A percentile compares a stretch with the other conserved stretches of the same genome.
These are phyloP conservation scores for Apamea anceps DNA, from an alignment of 2,888 invertebrate species.

Conservation along the genomic window DNA sequence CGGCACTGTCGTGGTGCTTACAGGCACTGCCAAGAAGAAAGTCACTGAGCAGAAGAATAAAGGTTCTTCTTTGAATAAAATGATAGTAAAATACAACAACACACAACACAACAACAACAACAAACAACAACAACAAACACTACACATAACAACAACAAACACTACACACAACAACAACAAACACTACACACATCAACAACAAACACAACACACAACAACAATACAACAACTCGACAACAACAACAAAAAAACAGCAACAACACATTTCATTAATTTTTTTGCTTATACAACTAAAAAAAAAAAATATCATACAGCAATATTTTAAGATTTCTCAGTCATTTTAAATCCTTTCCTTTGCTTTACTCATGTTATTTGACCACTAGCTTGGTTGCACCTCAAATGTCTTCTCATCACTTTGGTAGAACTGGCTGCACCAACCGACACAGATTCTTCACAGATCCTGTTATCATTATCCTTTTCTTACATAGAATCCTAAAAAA, in stretches of 20 bases:
- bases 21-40: slow-evolving; percentile 96
- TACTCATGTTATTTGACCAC: not conserved
- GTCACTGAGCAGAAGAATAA: slow-evolving; percentile 93
- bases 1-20: slow-evolving; percentile 93
- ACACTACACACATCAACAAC: no score
- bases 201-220: no score
- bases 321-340: not conserved
- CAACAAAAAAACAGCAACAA: no score
- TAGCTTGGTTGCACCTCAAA: no score
- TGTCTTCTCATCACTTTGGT: not conserved
- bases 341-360: not conserved
- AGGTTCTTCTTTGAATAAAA: slow-evolving; percentile 70
- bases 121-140: no score
- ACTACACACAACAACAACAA: no score
- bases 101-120: no score
- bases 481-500: not conserved
- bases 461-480: not conserved
- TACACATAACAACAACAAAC: no score
- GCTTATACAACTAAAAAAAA: not conserved
- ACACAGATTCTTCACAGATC: not conserved
- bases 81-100: not conserved
- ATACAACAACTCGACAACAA: no score
- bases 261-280: no score
- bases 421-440: not conserved
- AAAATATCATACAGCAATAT: not conserved